Evolutionary conservation across 1,140 invertebrate genomes (phyloP).

Genomic region (Ephestia elutella): DNA sequence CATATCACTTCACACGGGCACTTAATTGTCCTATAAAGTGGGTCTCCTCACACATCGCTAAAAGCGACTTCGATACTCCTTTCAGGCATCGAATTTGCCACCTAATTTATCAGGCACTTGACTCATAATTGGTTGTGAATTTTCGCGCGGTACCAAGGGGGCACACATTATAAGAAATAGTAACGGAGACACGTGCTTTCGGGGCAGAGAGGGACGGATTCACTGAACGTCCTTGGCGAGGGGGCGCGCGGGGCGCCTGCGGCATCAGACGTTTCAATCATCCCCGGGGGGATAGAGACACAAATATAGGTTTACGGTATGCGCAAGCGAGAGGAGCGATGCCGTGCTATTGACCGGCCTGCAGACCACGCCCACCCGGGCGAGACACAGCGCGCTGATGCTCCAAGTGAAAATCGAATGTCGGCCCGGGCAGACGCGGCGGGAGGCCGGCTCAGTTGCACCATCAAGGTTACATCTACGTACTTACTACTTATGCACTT

Average conservation of each 20-base stretch:
- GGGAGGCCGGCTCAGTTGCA: conserved; percentile 42
- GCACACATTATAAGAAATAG: conserved; percentile 72
- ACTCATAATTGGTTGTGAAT: conserved; percentile 68
- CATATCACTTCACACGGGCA: conserved; percentile 60
- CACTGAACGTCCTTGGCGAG: conserved; percentile 72
- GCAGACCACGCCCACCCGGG: conserved; percentile 69
- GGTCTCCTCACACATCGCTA: conserved; percentile 46
- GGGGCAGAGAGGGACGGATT: conserved; percentile 72
- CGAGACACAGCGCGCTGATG: conserved; percentile 58
- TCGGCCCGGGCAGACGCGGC: conserved; percentile 65
- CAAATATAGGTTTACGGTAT: conserved; percentile 19
- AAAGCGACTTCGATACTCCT: conserved; percentile 48
- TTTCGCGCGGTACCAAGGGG: conserved; percentile 63
- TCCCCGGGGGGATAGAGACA: conserved; percentile 57
- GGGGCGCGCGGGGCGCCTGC: conserved; percentile 68
- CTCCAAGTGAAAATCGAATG: conserved; percentile 72
- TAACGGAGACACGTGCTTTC: conserved; percentile 70
- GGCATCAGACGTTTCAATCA: conserved; percentile 74
- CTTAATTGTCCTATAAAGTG: conserved; percentile 54
- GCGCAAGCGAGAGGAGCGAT: conserved; percentile 48
- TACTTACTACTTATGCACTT: conserved; percentile 50
- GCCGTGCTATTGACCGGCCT: conserved; percentile 70
- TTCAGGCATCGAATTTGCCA: conserved; percentile 63
- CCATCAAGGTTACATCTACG: conserved; percentile 56
- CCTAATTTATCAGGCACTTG: conserved; percentile 68